These are phyloP conservation scores for Rhizomys pruinosus DNA, from an alignment of 2,113 vertebrate genomes.

Conservation along the genomic window DNA sequence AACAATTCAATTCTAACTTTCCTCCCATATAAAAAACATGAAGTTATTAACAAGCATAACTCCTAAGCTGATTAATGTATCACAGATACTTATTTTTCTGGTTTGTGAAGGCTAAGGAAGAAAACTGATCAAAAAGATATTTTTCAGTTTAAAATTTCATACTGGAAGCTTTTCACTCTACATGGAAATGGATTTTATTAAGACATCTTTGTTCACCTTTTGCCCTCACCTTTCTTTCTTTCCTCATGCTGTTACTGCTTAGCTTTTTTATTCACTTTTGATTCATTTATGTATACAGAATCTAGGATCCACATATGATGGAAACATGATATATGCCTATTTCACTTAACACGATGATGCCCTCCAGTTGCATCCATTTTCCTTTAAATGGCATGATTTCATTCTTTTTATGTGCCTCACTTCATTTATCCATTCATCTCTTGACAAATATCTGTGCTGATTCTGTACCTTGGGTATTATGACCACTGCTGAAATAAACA, in stretches of 20 bases:
- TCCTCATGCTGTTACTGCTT: too few species aligned
- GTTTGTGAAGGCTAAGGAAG: not conserved
- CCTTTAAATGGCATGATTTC: too few species aligned
- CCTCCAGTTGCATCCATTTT: too few species aligned
- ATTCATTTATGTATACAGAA: not conserved
- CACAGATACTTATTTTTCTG: not conserved
- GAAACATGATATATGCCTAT: too few species aligned
- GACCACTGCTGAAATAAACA: too few species aligned
- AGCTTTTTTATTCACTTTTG: too few species aligned
- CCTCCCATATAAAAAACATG: not conserved
- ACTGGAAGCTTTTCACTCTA: not conserved
- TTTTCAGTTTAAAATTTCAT: not conserved
- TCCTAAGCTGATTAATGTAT: not conserved
- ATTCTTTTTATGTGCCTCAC: too few species aligned
- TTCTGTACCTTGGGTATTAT: too few species aligned
- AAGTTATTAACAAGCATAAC: not conserved
- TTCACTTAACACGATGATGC: too few species aligned
- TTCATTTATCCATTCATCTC: too few species aligned
- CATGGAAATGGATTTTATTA: not conserved
- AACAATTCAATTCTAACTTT: constrained; percentile 43
- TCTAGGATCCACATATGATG: too few species aligned
- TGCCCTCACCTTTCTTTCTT: not conserved
- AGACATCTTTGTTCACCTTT: not conserved
- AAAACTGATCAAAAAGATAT: not conserved
- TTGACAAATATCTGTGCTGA: too few species aligned